Base-by-base conservation (phyloP, 2,113 vertebrate species). In the Brienomyrus longianalis region DNA sequence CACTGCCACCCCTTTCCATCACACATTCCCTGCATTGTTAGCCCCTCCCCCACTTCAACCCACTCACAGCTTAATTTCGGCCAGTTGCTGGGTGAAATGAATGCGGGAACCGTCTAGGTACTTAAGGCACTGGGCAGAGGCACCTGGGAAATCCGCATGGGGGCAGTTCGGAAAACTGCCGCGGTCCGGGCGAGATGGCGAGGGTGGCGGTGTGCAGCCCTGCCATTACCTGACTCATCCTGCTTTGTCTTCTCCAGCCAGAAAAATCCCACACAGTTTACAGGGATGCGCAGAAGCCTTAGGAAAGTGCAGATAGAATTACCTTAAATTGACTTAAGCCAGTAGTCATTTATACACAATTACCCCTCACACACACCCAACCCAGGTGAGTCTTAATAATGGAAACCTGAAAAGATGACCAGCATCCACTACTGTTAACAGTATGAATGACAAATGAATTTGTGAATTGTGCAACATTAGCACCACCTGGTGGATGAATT, bases 261-360 rank as follows among this genome's bases (percentile, higher is more conserved):
- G 8, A 39, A 88, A 56, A 62, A 87, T 59, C 85, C 85, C 39
- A 87, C 47, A 9, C 50, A 62, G 87, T n/a, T n/a, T 88, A 88
- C 15, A 66, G 39, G 62, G 21, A 88, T 31, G 31, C 39, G 23
- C 31, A 39, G 19, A 59, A 62, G 56, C 9, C 52, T 45, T 88
- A 6, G 56, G 27, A 45, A n/a, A 23, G 54, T 88, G 39, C 7
- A 54, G 31, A 45, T 43, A 56, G 87, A 66, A 62, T 45, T 66
- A 45, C 5, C 52, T 43, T 62, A 39, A 59, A 43, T 35, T 88
- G 86, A 27, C 54, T 45, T 59, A 52, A 86, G 27, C 47, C 31
- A 27, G 21, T 19, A 6, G 6, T 21, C 10, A 43, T 86, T 86
- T 52, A 23, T 43, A 59, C 35, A 88, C 54, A 1, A 11, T 66